Evolutionary conservation across 2,888 invertebrate genomes (phyloP), one percentile per base, ranked within the genome.

Genomic region (Lasioglossum malachurum): DNA sequence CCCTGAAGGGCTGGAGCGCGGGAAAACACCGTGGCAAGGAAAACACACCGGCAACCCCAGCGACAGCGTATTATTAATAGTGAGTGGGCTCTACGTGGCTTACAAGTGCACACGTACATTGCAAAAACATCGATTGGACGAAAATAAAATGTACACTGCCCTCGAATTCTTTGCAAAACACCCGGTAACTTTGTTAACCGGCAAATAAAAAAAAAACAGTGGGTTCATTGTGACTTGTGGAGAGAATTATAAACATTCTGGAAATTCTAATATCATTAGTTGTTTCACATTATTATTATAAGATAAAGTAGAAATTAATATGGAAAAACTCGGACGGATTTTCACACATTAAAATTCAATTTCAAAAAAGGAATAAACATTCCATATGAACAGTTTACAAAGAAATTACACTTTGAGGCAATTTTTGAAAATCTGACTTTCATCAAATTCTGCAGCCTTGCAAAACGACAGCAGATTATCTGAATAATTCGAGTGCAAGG

Each of bases 61-160:
- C 60, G 60, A 27, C 60, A 60, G 16, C 60, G 60, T 60, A 60
- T 60, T 60, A 60, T 60, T 60, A 60, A 60, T 60, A 60, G 60
- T 60, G 27, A 16, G 60, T 16, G 60, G 27, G 14, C 27, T 60
- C 27, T 60, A 60, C 16, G 27, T 31, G 27, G 60, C 27, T 14
- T 5, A 60, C 60, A 27, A 60, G 60, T 60, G 27, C 60, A 60
- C 27, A 60, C 16, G 60, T 60, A 60, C 60, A 27, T 16, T 31
- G 60, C 60, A 31, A 60, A 27, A 31, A 27, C 60, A 60, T 60
- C 60, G 27, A 60, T 60, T 60, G 2, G 27, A 60, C 60, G 60
- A 60, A 60, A 60, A 60, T 60, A 31, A 60, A 60, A 60, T 60
- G 27, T 27, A 31, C 60, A 27, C 60, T 14, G 60, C 16, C 27